phyloP scores from a whole-genome alignment of 1,140 invertebrate genomes.

The Drosophila pachea region DNA sequence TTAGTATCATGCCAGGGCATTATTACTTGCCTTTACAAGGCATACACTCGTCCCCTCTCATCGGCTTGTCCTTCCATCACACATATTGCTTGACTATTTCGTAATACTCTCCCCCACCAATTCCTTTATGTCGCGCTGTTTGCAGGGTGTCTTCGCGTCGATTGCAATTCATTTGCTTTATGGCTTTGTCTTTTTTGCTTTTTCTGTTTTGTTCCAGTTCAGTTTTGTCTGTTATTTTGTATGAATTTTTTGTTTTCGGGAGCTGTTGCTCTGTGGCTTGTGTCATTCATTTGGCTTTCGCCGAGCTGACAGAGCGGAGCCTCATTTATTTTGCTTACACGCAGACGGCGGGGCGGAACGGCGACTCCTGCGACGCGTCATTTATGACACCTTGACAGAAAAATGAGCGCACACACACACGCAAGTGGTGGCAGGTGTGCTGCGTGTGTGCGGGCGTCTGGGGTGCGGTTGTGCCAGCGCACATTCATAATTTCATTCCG shows the following conservation, averaged over 20 bases:
- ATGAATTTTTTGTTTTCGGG: constrained; percentile 31
- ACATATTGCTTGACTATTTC: neutral
- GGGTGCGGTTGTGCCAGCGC: constrained; percentile 70
- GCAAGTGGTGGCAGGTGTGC: constrained; percentile 38
- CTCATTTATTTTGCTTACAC: constrained; percentile 78
- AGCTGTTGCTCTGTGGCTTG: constrained; percentile 68
- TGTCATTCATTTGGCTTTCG: constrained; percentile 76
- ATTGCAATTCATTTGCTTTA: neutral
- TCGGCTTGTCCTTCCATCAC: too few species aligned
- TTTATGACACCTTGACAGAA: constrained; percentile 76
- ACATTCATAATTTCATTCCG: constrained; percentile 77
- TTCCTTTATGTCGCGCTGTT: too few species aligned
- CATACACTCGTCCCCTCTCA: too few species aligned
- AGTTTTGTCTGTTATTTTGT: neutral
- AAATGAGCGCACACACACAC: constrained; percentile 65
- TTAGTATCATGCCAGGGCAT: too few species aligned
- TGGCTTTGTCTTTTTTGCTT: neutral
- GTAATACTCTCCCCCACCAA: neutral
- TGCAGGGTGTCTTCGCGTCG: constrained; percentile 8
- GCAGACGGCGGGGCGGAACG: constrained; percentile 45
- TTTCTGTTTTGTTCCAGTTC: constrained; percentile 1
- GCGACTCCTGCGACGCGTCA: constrained; percentile 53
- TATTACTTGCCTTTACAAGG: too few species aligned
- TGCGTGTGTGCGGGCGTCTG: constrained; percentile 49
- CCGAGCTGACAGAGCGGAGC: constrained; percentile 60